Evolutionary conservation across 35 echinoderm and acorn worm species (phyloP).

Genomic region (Apostichopus californicus): DNA sequence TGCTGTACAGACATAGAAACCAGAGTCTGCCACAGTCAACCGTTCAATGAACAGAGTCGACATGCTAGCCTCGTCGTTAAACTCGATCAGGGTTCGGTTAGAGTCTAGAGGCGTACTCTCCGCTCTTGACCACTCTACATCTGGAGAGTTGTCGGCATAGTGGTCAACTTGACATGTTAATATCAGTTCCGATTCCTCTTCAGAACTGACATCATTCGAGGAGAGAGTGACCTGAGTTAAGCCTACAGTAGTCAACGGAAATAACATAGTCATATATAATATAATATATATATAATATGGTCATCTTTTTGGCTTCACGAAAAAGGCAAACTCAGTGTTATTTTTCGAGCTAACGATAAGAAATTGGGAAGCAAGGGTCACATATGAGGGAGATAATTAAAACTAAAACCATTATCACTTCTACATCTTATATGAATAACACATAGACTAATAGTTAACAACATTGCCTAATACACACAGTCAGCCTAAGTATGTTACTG

Average conservation of each 20-base stretch:
- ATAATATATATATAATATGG: no score
- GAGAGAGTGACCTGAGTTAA: not conserved
- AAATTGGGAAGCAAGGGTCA: no score
- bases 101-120: constrained; percentile 13
- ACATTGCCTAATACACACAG: no score
- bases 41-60: constrained; percentile 17
- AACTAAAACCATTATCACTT: no score
- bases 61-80: not conserved
- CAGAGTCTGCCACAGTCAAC: not conserved
- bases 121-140: not conserved
- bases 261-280: no score
- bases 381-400: no score
- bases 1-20: constrained; percentile 19
- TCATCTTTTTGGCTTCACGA: no score
- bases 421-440: no score
- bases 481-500: no score
- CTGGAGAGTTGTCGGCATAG: constrained; percentile 1
- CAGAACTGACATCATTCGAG: not conserved
- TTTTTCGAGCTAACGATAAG: no score
- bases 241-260: not conserved
- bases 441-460: no score
- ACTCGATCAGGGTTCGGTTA: not conserved
- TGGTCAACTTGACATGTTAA: constrained; percentile 38
- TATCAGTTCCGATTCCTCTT: constrained; percentile 17
- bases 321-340: no score